Conservation (phyloP, 2,113 vertebrate genomes). For the Trogon melanurus region DNA sequence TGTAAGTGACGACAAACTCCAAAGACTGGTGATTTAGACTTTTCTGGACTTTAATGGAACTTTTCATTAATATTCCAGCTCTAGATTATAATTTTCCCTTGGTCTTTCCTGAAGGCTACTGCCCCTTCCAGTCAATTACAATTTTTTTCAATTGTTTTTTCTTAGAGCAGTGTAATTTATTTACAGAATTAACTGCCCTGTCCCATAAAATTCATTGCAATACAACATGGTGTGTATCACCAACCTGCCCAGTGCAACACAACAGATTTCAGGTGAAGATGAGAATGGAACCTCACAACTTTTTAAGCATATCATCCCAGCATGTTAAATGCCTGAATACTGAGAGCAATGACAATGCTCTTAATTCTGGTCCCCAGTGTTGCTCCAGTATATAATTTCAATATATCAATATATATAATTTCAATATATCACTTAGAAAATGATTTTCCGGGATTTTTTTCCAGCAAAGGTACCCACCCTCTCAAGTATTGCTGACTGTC, state of each 20-base stretch:
- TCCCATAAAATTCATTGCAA: neutral
- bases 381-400: neutral
- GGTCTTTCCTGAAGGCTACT: neutral
- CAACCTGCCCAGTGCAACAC: neutral
- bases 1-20: neutral
- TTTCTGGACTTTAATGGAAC: neutral
- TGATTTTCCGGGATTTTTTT: neutral
- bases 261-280: neutral
- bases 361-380: neutral
- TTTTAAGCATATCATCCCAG: neutral
- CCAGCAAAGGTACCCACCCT: neutral
- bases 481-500: neutral
- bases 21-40: neutral
- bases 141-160: neutral
- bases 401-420: neutral
- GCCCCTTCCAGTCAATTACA: neutral
- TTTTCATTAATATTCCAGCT: neutral
- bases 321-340: neutral
- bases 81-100: neutral
- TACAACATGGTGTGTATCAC: neutral
- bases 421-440: neutral
- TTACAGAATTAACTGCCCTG: neutral
- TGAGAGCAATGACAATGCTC: neutral
- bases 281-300: neutral
- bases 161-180: neutral